phyloP scores from a whole-genome alignment of 2,888 invertebrate genomes.

The Nezara viridula region DNA sequence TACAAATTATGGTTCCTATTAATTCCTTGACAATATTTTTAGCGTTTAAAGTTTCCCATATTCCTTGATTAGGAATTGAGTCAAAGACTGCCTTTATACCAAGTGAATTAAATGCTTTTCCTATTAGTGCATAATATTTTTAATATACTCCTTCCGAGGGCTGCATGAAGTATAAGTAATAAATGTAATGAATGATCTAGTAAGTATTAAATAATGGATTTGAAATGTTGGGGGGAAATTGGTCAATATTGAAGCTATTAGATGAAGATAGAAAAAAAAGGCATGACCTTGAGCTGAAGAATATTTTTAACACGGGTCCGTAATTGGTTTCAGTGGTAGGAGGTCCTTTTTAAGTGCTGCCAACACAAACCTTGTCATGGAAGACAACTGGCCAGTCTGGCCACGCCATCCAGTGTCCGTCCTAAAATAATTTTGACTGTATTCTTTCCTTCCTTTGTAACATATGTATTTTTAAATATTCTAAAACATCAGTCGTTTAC shows the following conservation, averaged over 20 bases:
- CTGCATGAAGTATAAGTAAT: neutral
- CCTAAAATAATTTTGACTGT: neutral
- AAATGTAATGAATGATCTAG: neutral
- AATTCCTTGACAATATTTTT: no score
- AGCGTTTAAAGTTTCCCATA: no score
- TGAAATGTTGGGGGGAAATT: neutral
- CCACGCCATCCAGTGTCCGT: slow-evolving; percentile 14
- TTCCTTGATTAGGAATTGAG: no score
- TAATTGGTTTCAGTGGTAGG: slow-evolving; percentile 57
- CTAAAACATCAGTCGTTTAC: neutral
- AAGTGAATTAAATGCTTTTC: no score
- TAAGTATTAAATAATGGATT: neutral
- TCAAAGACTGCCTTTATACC: no score
- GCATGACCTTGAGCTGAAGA: slow-evolving; percentile 49
- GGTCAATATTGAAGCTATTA: neutral
- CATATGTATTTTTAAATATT: slow-evolving; percentile 14
- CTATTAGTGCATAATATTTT: no score
- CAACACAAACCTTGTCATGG: slow-evolving; percentile 55
- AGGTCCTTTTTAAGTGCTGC: slow-evolving; percentile 54
- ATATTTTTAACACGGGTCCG: slow-evolving; percentile 58
- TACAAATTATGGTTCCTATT: no score
- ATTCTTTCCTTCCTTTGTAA: neutral
- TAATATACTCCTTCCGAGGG: no score
- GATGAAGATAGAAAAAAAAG: slow-evolving; percentile 39
- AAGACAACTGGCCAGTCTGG: slow-evolving; percentile 48